These are phyloP conservation scores for Gallirallus australis DNA, from an alignment of 2,797 vertebrate genomes.

Conservation along the genomic window DNA sequence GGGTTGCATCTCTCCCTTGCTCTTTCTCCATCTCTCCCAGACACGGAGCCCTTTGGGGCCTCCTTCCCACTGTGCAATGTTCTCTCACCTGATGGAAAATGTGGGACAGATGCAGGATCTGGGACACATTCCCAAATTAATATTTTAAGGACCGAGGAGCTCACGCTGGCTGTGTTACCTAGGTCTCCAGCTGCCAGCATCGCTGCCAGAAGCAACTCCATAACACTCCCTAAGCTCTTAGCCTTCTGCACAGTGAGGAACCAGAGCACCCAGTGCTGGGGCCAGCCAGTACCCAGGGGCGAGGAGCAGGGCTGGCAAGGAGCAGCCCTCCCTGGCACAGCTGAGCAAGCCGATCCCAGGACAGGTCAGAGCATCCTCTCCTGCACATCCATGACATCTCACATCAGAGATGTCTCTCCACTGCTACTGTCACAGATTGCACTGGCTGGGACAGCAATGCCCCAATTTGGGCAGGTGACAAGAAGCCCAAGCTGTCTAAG, in stretches of 20 bases:
- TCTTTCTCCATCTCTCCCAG: rapidly evolving
- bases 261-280: neutral
- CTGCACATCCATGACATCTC: neutral
- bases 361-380: neutral
- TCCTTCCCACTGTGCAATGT: rapidly evolving
- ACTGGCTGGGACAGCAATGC: neutral
- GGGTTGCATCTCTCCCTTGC: rapidly evolving
- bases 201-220: neutral
- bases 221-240: neutral
- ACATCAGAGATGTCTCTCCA: neutral
- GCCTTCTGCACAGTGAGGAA: rapidly evolving
- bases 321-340: neutral
- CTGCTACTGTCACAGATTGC: neutral
- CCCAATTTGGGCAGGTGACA: neutral
- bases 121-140: neutral
- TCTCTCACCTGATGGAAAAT: neutral
- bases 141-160: neutral
- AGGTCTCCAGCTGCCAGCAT: rapidly evolving
- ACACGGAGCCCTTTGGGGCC: rapidly evolving
- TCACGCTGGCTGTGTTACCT: rapidly evolving
- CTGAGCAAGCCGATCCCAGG: rapidly evolving
- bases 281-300: neutral
- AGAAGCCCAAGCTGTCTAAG: neutral
- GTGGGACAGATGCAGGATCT: neutral
- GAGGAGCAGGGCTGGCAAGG: neutral